Percentiles rank a stretch among this genome's conserved stretches.
Evolutionary conservation across 2,797 vertebrate species (phyloP).

Genomic region (Paedocypris micromegethes): DNA sequence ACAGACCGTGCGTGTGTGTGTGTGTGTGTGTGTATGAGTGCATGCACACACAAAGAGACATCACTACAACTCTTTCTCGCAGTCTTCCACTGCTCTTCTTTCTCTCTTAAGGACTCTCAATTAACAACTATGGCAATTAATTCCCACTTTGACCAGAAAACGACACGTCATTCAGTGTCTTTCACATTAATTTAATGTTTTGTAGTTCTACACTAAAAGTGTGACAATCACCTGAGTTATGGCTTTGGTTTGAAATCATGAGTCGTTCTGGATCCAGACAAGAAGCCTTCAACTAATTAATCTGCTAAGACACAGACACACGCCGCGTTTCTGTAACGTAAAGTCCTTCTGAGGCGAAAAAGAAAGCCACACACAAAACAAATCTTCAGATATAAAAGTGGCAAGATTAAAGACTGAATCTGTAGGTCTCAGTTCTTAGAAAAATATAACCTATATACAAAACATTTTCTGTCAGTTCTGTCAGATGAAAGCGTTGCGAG

Average conservation of each 20-base stretch:
- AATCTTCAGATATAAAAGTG: conserved; percentile 20
- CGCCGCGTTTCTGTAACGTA: conserved; percentile 11
- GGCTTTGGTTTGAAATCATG: conserved; percentile 21
- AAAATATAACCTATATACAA: conserved; percentile 73
- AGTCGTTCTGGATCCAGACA: neutral
- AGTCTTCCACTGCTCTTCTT: no score
- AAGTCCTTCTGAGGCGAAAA: conserved; percentile 4
- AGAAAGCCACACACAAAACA: neutral
- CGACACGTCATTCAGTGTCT: neutral
- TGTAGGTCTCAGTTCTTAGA: conserved; percentile 65
- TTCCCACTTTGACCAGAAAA: no score
- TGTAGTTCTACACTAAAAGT: conserved; percentile 29
- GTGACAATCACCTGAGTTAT: conserved; percentile 27
- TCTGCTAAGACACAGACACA: no score
- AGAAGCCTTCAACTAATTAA: neutral
- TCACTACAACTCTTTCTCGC: no score
- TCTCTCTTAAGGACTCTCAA: no score
- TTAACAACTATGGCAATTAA: no score
- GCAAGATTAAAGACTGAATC: conserved; percentile 51
- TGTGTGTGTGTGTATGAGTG: no score
- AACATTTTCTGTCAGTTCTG: conserved; percentile 37
- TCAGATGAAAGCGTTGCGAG: no score
- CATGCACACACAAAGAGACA: no score
- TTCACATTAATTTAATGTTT: conserved; percentile 28
- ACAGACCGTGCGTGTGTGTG: no score